These are phyloP conservation scores for Gallinago media DNA, from an alignment of 2,113 vertebrate species.

Conservation along the genomic window DNA sequence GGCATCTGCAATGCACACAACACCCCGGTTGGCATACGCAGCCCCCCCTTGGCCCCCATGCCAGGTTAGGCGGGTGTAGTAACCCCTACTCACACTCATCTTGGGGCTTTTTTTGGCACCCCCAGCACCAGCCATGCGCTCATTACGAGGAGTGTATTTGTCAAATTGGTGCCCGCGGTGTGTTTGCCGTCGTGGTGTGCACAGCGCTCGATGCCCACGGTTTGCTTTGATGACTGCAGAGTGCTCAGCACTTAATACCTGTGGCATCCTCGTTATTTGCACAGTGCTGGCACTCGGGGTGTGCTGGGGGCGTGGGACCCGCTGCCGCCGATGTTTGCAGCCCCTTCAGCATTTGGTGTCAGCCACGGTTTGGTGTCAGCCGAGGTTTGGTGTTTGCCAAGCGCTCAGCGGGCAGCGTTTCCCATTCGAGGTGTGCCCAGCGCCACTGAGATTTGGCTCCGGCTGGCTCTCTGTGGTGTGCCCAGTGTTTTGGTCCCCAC, in stretches of 20 bases:
- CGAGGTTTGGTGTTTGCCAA: neutral
- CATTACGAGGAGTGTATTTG: conserved; percentile 4
- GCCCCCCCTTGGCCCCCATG: neutral
- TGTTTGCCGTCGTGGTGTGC: neutral
- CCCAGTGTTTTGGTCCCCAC: neutral
- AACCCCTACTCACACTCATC: rapidly evolving
- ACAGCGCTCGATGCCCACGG: neutral
- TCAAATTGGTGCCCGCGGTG: conserved; percentile 59
- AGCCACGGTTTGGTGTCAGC: neutral
- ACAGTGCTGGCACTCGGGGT: neutral
- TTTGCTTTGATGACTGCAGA: conserved; percentile 57
- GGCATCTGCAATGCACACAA: neutral
- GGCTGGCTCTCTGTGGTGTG: rapidly evolving
- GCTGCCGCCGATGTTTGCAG: neutral
- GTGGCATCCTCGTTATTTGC: conserved; percentile 43
- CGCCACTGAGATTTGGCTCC: neutral
- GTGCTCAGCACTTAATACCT: conserved; percentile 62
- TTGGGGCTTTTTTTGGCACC: rapidly evolving
- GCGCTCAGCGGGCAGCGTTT: neutral
- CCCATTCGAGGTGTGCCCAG: neutral
- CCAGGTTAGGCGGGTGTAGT: neutral
- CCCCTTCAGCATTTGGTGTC: neutral
- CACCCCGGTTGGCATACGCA: neutral
- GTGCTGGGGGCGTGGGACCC: neutral
- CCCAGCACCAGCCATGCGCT: neutral